Evolutionary conservation across 2,113 vertebrate genomes (phyloP).

Genomic region (Sakesphorus luctuosus): DNA sequence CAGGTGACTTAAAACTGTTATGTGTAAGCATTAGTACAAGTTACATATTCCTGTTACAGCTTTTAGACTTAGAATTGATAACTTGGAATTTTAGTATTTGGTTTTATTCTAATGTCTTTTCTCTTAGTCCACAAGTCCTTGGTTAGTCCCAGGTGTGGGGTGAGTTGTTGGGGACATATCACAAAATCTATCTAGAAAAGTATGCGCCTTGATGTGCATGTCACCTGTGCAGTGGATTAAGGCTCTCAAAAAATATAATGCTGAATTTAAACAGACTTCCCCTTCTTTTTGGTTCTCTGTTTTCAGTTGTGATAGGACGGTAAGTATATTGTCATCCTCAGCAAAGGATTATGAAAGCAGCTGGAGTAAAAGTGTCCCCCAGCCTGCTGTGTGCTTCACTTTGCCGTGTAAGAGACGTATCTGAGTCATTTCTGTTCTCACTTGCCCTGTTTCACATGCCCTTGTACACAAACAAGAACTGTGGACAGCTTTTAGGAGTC

Average conservation of each 20-base stretch:
- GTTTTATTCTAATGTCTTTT: background rate
- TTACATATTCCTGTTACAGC: background rate
- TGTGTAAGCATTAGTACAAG: background rate
- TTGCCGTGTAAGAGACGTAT: accelerated
- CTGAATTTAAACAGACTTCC: background rate
- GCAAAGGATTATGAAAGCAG: background rate
- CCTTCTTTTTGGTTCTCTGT: background rate
- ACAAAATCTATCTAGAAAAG: background rate
- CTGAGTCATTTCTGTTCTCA: background rate
- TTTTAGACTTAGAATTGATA: background rate
- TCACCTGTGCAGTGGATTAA: background rate
- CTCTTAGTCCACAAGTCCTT: background rate
- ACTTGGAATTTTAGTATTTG: background rate
- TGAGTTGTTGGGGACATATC: background rate
- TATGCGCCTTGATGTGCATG: accelerated
- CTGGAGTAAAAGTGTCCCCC: accelerated
- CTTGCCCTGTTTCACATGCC: background rate
- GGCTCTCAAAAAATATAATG: background rate
- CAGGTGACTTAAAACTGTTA: background rate
- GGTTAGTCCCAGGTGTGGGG: background rate
- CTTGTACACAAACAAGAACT: background rate
- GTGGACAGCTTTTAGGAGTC: background rate
- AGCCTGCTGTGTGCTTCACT: background rate
- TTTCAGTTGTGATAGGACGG: background rate
- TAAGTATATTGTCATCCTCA: background rate